These are phyloP conservation scores for Taphrorychus bicolor DNA, from an alignment of 2,888 invertebrate genomes.

Conservation along the genomic window DNA sequence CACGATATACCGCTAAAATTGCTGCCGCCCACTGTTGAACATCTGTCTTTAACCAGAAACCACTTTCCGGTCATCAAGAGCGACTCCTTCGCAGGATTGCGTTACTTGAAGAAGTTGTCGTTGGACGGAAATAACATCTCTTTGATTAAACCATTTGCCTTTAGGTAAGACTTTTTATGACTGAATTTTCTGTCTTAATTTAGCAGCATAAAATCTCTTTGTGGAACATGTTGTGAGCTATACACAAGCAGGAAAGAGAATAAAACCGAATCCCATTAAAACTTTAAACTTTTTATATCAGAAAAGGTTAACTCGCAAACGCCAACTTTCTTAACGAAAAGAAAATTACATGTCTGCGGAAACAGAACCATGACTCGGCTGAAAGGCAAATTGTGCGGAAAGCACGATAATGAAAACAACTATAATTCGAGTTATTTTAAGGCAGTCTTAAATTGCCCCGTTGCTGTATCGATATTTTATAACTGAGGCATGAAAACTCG, in stretches of 20 bases:
- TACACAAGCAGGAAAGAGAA: too few relatives aligned
- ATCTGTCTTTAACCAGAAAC: constrained; percentile 86
- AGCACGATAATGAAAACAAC: constrained; percentile 26
- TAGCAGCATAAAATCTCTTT: too few relatives aligned
- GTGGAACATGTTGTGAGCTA: too few relatives aligned
- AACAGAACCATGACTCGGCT: constrained; percentile 20
- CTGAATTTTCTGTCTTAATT: too few relatives aligned
- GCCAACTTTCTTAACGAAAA: constrained; percentile 4
- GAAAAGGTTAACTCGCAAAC: constrained; percentile 5
- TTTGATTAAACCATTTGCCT: constrained; percentile 83
- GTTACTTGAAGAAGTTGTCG: constrained; percentile 80
- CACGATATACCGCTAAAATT: constrained; percentile 79
- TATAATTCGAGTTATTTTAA: constrained; percentile 16
- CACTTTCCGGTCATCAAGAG: constrained; percentile 81
- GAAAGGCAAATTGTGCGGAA: constrained; percentile 25
- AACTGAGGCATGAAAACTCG: neutral
- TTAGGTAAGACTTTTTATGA: constrained; percentile 57
- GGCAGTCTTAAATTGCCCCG: constrained; percentile 4
- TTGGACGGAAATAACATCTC: constrained; percentile 89
- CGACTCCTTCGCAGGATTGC: constrained; percentile 83
- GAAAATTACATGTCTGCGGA: constrained; percentile 22
- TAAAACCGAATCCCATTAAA: constrained; percentile 3
- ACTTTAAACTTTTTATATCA: neutral
- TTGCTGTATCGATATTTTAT: neutral
- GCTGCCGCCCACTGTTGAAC: constrained; percentile 80